Evolutionary conservation across 2,888 invertebrate genomes (phyloP).

Genomic region (Falcaria lacertinaria): DNA sequence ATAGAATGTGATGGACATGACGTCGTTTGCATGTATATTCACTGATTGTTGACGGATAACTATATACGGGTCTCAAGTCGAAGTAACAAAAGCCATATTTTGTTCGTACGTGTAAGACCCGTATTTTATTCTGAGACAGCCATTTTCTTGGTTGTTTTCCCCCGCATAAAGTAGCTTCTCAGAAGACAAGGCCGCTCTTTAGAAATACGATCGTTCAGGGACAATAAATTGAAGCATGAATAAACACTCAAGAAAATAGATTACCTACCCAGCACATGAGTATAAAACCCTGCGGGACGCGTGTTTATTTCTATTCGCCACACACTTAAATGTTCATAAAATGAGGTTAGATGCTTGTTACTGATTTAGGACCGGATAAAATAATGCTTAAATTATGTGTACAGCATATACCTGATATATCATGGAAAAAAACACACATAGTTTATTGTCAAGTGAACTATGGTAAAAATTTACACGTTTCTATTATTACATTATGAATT

Average conservation of each 20-base stretch:
- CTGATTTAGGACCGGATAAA: not conserved
- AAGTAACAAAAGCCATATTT: slow-evolving; percentile 22
- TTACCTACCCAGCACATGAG: slow-evolving; percentile 24
- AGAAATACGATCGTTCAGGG: slow-evolving; percentile 49
- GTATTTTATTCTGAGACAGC: slow-evolving; percentile 39
- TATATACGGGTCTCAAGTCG: slow-evolving; percentile 15
- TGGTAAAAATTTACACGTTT: no score
- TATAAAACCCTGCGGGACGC: slow-evolving; percentile 1
- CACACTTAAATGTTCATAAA: slow-evolving; percentile 5
- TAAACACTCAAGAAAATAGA: slow-evolving; percentile 49
- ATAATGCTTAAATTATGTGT: no score
- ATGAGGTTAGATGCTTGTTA: not conserved
- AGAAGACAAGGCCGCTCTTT: slow-evolving; percentile 48
- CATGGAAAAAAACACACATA: no score
- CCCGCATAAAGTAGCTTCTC: slow-evolving; percentile 44
- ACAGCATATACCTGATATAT: no score
- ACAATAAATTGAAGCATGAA: slow-evolving; percentile 56
- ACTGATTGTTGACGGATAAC: slow-evolving; percentile 2
- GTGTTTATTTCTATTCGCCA: slow-evolving; percentile 13
- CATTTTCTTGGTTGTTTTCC: slow-evolving; percentile 38
- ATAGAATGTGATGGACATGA: not conserved
- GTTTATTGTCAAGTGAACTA: no score
- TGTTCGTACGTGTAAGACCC: slow-evolving; percentile 21
- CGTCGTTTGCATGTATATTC: not conserved
- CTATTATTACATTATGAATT: no score